phyloP scores from a whole-genome alignment of 2,113 vertebrate species.

The Rhadina sibilatrix region DNA sequence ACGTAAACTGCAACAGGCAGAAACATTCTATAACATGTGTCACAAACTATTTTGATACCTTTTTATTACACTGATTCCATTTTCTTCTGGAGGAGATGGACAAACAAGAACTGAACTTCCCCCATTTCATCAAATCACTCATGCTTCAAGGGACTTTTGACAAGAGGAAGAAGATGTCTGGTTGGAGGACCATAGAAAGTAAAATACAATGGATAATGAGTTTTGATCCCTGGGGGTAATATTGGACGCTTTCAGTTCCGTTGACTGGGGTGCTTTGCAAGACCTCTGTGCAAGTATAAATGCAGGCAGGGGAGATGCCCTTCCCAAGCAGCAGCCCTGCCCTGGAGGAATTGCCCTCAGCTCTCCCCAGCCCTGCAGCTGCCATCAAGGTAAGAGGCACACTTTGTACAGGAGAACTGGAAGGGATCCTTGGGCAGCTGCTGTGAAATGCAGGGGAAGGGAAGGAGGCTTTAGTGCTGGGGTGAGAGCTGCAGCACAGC shows the following conservation, averaged over 20 bases:
- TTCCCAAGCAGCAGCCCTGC: fast-evolving
- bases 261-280: neutral
- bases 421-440: neutral
- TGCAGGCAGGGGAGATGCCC: fast-evolving
- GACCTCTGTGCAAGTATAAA: neutral
- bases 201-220: neutral
- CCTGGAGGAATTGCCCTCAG: neutral
- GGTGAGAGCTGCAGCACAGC: neutral
- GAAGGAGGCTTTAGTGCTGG: neutral
- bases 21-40: neutral
- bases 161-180: neutral
- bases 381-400: neutral
- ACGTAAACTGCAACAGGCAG: neutral
- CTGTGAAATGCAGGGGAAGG: neutral
- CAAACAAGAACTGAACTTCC: neutral
- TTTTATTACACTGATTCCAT: neutral
- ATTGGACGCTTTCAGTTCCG: neutral
- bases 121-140: fast-evolving
- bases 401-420: neutral
- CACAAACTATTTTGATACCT: neutral
- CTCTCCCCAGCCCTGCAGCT: neutral
- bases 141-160: fast-evolving
- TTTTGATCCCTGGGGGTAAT: neutral
- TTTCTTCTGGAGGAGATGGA: neutral
- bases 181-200: neutral